Base-by-base conservation (phyloP, 2,888 invertebrate species). In the Neria commutata region DNA sequence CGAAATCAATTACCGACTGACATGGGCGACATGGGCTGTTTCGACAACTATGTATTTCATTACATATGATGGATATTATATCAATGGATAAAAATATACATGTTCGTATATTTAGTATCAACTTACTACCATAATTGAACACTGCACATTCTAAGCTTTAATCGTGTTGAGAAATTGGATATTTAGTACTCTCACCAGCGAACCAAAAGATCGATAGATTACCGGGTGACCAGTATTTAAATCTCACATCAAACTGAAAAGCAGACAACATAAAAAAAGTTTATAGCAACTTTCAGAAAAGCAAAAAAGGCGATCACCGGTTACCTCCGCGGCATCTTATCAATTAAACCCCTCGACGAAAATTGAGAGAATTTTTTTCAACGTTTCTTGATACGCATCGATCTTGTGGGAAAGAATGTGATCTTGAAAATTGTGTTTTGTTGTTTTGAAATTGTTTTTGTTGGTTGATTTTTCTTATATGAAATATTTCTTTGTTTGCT, bases 401-500 rank as follows among this genome's bases (percentile, higher is more conserved):
- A 53, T 50, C 56, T 53, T 56, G 46, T 54, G 37, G 51, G 56
- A 60, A 47, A 61, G 62, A 62, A 56, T 55, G 53, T 62, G 61
- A 63, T 60, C 50, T 56, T 58, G 51, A 60, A 60, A 53, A 56
- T 26, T 63, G 50, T 55, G 57, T 58, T 55, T 66, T 50, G 58
- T 63, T 58, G 54, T 54, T 58, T 56, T 58, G n/a, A 37, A 37
- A 37, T 37, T 37, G 37, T 37, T 37, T 37, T 56, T 58, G 42
- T 57, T 50, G 3, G n/a, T 63, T 62, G 53, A 51, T 58, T 57
- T 54, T 58, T 54, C 56, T 56, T 54, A 50, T 49, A 17, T 53
- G 55, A 59, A 62, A 58, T 60, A 55, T 52, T 53, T 55, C 58
- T 64, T 63, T 60, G 58, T 62, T 60, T 60, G 64, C 63, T 64